Base-by-base conservation (phyloP, 2,113 vertebrate genomes). In the Halcyon senegalensis region DNA sequence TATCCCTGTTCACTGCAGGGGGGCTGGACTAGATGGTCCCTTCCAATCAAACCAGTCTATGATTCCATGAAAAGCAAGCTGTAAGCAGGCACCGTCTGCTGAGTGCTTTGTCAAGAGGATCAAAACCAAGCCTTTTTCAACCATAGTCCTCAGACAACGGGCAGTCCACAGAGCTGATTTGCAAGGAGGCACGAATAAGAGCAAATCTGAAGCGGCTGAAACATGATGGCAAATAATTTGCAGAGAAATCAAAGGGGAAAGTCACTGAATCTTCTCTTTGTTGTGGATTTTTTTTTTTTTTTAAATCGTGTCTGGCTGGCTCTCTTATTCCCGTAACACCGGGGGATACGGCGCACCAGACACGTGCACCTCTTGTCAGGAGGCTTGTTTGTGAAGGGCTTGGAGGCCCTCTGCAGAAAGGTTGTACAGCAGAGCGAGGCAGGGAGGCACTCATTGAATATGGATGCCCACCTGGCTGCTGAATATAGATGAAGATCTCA, bases 401-500 rank as follows among this genome's bases (percentile, higher is more conserved):
- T 24, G 70, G 87, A 81, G 48, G 68, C 68, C 87, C 83, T 83
- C 3, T 2, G 21, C 76, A 89, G 72, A 83, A 84, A 92, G 72
- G 70, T 77, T 88, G 91, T 81, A 94, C 60, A 63, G 73, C 80
- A 82, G 79, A 92, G 77, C 64, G 76, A 16, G 21, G 84, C 80
- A 68, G 53, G 89, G 73, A 85, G 70, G 37, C 62, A 13, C 67
- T 75, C 41, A 6, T 50, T 96, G 96, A 96, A 97, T 97, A 97
- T 97, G 95, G 95, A 97, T 97, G 95, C 77, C 96, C 97, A 95
- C 88, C 94, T 97, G 96, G 74, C 86, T 89, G 85, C 75, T 94
- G 91, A 92, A 89, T 44, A 51, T 66, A 93, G 87, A 95, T 55
- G 56, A 85, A 66, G 76, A 89, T 70, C 56, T 75, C 88, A 67